Evolutionary conservation across 2,797 vertebrate genomes (phyloP), one percentile per base, ranked within the genome.

Genomic region (Macrochelys suwanniensis): DNA sequence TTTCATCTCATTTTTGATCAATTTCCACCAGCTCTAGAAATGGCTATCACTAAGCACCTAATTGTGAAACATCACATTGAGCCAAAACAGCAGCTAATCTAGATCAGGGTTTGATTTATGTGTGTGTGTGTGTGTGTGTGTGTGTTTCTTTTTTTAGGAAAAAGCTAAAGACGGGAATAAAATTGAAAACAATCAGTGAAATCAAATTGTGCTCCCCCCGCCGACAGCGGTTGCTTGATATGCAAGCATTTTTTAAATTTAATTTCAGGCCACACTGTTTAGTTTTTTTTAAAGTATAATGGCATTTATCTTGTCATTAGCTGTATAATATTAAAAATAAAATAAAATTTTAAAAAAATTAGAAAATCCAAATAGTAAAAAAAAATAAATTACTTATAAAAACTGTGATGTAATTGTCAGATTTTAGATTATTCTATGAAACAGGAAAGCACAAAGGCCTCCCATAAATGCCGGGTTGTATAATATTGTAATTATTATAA

Each of bases 401-500:
- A 99, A 99, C 99, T 97, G 98, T 99, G 98, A 99, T 98, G 97
- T 92, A 97, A 95, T 95, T 96, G 97, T 95, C 97, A 89, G 92
- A 91, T 97, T 98, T 98, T 98, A 98, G 98, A 96, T 96, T 95
- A 97, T 98, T 95, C 98, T 98, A 97, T 98, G 89, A 97, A 94
- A 97, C 96, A 97, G 98, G 98, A 99, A 99, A 99, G 99, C 99
- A 99, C 99, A 99, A 97, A 99, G 98, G 98, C 98, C 98, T 98
- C 97, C 98, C 98, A 98, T 96, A 97, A 97, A 98, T 98, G 98
- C 99, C 97, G 98, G 98, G 98, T 98, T 99, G 99, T 99, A 99
- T 98, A 98, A 98, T 98, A 99, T 98, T 99, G 99, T 99, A 99
- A 99, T 99, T 99, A 99, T 98, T 97, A 99, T 98, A 99, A 98